phyloP scores from a whole-genome alignment of 2,888 invertebrate genomes.

The Cheilosia pagana region DNA sequence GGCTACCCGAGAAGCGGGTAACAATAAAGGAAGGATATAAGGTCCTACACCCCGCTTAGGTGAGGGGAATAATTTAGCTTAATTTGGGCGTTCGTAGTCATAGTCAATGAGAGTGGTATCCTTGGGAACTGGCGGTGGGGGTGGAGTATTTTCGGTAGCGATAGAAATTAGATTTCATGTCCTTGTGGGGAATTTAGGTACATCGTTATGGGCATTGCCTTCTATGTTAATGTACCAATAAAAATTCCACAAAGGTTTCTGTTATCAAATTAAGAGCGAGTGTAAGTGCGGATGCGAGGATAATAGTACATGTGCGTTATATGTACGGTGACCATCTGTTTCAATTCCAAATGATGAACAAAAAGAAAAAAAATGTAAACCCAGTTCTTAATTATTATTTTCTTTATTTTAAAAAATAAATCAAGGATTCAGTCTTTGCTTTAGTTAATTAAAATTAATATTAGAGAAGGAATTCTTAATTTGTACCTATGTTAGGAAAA shows the following conservation, averaged over 20 bases:
- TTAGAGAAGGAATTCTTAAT: too few species aligned
- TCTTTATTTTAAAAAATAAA: too few species aligned
- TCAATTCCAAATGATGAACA: too few species aligned
- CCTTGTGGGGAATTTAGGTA: background rate
- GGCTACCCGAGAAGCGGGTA: background rate
- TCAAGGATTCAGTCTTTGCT: too few species aligned
- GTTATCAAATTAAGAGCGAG: background rate
- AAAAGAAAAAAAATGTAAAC: too few species aligned
- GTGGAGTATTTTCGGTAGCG: background rate
- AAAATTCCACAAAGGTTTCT: background rate
- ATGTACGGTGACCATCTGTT: too few species aligned
- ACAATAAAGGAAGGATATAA: slow-evolving; percentile 17
- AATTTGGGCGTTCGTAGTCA: background rate
- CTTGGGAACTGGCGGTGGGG: background rate
- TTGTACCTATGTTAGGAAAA: too few species aligned
- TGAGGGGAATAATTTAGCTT: slow-evolving; percentile 11
- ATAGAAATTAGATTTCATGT: background rate
- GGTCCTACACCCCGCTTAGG: slow-evolving; percentile 3
- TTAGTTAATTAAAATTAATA: too few species aligned
- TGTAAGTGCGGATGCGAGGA: too few species aligned
- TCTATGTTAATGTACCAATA: background rate
- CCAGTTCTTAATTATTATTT: too few species aligned
- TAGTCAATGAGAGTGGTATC: background rate
- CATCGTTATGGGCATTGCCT: background rate
- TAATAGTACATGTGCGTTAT: too few species aligned